A percentile compares a stretch with the other conserved stretches of the same genome.
phyloP scores from a whole-genome alignment of 2,113 vertebrate genomes.

The Ictalurus punctatus region DNA sequence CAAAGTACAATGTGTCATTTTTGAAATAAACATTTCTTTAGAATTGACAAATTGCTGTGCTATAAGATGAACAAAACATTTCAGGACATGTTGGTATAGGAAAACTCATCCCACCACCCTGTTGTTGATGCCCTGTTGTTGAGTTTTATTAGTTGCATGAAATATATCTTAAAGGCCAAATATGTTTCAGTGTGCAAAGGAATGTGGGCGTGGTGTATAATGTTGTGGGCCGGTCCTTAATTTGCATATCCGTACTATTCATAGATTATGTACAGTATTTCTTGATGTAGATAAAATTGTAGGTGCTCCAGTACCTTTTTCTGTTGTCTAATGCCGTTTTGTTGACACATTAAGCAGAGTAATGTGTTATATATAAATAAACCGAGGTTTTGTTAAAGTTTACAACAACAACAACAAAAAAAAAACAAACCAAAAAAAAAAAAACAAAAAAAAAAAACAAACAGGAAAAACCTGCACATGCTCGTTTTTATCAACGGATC shows the following conservation, averaged over 20 bases:
- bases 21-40: not conserved
- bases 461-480: not conserved
- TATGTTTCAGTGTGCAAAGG: no score
- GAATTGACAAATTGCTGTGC: not conserved
- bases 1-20: no score
- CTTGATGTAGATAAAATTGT: not conserved
- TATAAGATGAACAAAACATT: not conserved
- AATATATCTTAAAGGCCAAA: not conserved
- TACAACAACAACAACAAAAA: not conserved
- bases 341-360: not conserved
- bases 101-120: not conserved
- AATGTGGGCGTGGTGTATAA: not conserved
- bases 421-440: not conserved
- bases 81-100: not conserved
- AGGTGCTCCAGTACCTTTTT: not conserved
- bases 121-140: not conserved
- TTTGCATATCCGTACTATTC: slow-evolving; percentile 7
- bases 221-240: not conserved
- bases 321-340: not conserved
- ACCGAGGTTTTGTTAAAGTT: not conserved
- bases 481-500: not conserved
- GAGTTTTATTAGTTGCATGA: not conserved
- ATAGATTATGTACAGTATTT: not conserved
- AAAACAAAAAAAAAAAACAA: no score
- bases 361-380: not conserved